Evolutionary conservation across 2,888 invertebrate species (phyloP), one percentile per base, ranked within the genome.

Genomic region (Catocala fraxini): DNA sequence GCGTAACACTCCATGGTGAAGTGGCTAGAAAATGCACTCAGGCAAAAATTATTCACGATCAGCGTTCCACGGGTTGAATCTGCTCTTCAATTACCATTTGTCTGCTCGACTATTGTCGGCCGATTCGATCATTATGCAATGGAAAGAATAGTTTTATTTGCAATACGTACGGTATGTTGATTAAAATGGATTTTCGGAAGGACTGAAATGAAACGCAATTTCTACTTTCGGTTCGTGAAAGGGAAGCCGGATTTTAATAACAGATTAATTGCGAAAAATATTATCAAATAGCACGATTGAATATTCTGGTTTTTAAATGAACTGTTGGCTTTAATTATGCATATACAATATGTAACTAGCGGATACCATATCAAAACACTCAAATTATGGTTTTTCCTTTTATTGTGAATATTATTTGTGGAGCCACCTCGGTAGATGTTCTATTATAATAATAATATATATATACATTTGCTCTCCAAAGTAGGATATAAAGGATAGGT

Each of bases 71-170:
- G 71, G 70, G 68, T 73, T 75, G 64, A 76, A 75, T 77, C 82
- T 69, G 64, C 73, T 75, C 69, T 75, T 81, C 79, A 79, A 77
- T 82, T 84, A 82, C 70, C 73, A 79, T 80, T 77, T 63, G 65
- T 71, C 70, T 73, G 68, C 81, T 78, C 71, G 59, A 70, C 77
- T 71, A 75, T 77, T 80, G 80, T 77, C 57, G 52, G 63, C 41
- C 73, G 71, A 64, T 61, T 62, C 65, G 65, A 71, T 81, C 79
- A 80, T 85, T 85, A 80, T 77, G 75, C 65, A 80, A 74, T 70
- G 67, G 70, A 68, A 71, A 73, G 74, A 79, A 81, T 77, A 70
- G 77, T 73, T 68, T 77, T 70, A 66, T 71, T 61, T 59, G 48
- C 49, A 56, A 49, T 67, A 10, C 45, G 45, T 57, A 45, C 34